Evolutionary conservation across 1,140 invertebrate species (phyloP).

Genomic region (Scylla paramamosain): DNA sequence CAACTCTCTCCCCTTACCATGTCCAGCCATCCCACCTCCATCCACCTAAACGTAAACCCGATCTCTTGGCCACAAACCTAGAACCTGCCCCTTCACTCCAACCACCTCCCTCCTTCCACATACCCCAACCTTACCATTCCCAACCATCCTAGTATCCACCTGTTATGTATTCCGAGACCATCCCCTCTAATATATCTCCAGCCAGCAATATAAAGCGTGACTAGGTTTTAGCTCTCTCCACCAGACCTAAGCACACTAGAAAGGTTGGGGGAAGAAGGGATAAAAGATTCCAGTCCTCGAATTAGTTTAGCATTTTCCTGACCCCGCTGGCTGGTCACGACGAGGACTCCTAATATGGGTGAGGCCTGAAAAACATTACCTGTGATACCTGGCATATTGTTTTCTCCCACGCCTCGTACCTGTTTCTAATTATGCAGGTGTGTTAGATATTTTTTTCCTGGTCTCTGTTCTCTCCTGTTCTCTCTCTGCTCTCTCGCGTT

Average conservation of each 20-base stretch:
- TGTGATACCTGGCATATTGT: background rate
- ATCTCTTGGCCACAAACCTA: too few species aligned
- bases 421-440: constrained; percentile 1
- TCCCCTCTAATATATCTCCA: background rate
- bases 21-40: too few species aligned
- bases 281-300: background rate
- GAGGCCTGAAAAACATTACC: background rate
- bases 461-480: background rate
- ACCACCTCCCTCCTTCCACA: too few species aligned
- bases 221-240: background rate
- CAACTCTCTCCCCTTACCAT: too few species aligned
- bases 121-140: background rate
- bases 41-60: too few species aligned
- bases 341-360: background rate
- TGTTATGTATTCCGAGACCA: background rate
- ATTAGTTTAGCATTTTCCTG: background rate
- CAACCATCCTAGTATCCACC: background rate
- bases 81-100: too few species aligned
- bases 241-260: background rate
- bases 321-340: background rate
- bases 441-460: background rate
- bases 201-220: background rate
- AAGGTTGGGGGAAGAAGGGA: background rate
- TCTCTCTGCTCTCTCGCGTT: background rate
- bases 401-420: constrained; percentile 10